Evolutionary conservation across 1,140 invertebrate species (phyloP), one percentile per base, ranked within the genome.

Genomic region (Chlorops oryzae): DNA sequence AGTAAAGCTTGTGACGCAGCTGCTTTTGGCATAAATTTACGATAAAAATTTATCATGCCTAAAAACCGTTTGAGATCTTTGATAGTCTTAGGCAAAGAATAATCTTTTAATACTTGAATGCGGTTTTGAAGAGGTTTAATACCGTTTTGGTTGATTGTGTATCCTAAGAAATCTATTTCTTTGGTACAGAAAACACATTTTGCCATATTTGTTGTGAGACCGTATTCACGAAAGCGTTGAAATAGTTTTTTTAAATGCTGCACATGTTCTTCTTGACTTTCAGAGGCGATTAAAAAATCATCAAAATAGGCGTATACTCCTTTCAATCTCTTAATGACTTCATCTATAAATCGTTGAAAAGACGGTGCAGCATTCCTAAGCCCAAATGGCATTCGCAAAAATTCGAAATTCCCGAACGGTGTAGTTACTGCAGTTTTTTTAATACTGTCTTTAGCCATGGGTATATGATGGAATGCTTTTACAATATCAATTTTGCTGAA

Each of bases 291-390:
- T 3, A 80, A 59, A 24, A 83, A 70, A 55, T 81, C 80, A 52
- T 81, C 80, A 23, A 55, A 24, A 34, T 52, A 63, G 2, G 37
- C 40, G 47, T 63, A 73, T n/a, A 61, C 56, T 10, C 73, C 54
- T 5, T 60, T 70, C 63, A 51, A 52, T n/a, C 59, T 73, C 41
- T 58, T 6, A 5, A 77, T 56, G 0, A 78, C 61, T 10, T 62
- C 27, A 54, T 77, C 63, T 52, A 79, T 78, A 18, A 74, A 66
- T 6, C 77, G 48, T 58, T 79, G 74, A 52, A 79, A 81, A 2
- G 70, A 73, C 24, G 73, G 63, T 10, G 23, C 35, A 2, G 43
- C 43, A 28, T 75, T 73, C 0, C 61, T 50, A 1, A 76, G 49
- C 5, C 71, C 70, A 46, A 75, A 73, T 1, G 58, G 54, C 65